Evolutionary conservation across 2,113 vertebrate species (phyloP).

Genomic region (Oncorhynchus masou): DNA sequence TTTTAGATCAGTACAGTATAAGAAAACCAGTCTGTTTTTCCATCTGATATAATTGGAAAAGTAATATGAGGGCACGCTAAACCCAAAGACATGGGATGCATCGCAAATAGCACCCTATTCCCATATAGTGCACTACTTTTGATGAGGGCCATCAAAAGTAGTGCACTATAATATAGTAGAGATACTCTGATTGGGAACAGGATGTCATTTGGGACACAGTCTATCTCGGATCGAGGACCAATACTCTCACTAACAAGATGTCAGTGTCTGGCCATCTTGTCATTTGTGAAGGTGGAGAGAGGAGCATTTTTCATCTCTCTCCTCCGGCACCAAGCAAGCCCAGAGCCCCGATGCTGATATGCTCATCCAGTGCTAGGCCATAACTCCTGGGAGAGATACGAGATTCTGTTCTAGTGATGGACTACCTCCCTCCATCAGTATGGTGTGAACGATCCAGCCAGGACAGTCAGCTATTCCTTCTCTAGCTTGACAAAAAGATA

Average conservation of each 20-base stretch:
- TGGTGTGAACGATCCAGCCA: constrained; percentile 18
- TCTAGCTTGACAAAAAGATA: constrained; percentile 38
- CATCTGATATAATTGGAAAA: too few species aligned
- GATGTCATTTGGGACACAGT: too few species aligned
- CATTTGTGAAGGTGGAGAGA: background rate
- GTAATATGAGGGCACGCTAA: too few species aligned
- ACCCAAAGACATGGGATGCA: too few species aligned
- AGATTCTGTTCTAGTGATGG: constrained; percentile 47
- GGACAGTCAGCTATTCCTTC: constrained; percentile 7
- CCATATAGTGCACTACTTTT: too few species aligned
- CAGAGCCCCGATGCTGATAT: constrained; percentile 29
- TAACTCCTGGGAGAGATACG: constrained; percentile 42
- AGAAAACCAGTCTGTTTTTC: too few species aligned
- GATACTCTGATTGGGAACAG: too few species aligned
- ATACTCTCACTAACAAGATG: constrained; percentile 36
- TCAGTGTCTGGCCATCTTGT: background rate
- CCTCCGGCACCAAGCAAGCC: constrained; percentile 4
- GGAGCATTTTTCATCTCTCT: constrained; percentile 24
- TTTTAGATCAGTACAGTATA: background rate
- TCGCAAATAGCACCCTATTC: too few species aligned
- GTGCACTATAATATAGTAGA: too few species aligned
- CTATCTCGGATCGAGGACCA: background rate
- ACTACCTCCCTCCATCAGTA: constrained; percentile 19
- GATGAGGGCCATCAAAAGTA: too few species aligned
- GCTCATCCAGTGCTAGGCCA: constrained; percentile 32